phyloP scores from a whole-genome alignment of 2,888 invertebrate genomes.

The Lycophotia porphyrea region DNA sequence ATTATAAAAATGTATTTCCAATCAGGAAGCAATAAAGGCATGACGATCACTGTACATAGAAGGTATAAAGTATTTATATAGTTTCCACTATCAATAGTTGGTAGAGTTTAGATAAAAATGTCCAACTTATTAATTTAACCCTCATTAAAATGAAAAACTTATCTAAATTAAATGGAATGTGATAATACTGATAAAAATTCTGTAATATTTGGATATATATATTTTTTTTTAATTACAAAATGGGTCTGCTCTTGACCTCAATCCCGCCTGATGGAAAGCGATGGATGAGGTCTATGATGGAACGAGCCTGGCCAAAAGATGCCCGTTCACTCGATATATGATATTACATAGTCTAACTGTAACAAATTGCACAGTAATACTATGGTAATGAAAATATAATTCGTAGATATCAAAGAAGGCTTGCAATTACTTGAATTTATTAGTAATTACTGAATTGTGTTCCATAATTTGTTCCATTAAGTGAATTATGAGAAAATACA shows the following conservation, averaged over 20 bases:
- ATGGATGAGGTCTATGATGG: too few species aligned
- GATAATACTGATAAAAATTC: slow-evolving; percentile 32
- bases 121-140: slow-evolving; percentile 22
- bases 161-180: slow-evolving; percentile 17
- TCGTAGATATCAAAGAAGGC: neutral
- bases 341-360: neutral
- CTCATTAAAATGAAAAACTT: slow-evolving; percentile 35
- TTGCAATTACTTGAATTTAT: neutral
- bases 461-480: neutral
- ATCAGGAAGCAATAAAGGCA: too few species aligned
- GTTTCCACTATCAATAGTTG: neutral
- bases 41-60: neutral
- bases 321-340: too few species aligned
- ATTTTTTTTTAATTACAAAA: too few species aligned
- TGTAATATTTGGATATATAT: slow-evolving; percentile 17
- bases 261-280: too few species aligned
- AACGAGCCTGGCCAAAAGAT: too few species aligned
- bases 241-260: too few species aligned
- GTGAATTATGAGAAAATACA: neutral
- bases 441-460: neutral
- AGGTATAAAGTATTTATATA: neutral
- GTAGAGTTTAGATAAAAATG: slow-evolving; percentile 17
- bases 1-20: too few species aligned
- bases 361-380: neutral
- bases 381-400: neutral